Evolutionary conservation across 2,888 invertebrate genomes (phyloP).

Genomic region (Trissoscelio sp.): DNA sequence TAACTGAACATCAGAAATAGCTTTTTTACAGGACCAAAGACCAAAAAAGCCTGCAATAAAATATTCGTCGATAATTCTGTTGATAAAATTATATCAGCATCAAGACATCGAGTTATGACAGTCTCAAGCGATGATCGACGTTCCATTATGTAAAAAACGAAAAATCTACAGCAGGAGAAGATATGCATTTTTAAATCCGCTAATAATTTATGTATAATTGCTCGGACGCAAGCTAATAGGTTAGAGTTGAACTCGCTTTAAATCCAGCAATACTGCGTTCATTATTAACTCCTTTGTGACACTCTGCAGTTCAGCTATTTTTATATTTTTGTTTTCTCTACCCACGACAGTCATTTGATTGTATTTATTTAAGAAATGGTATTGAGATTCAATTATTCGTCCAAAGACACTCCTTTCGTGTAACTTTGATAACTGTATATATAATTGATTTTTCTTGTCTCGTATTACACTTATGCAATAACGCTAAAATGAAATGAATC

Average conservation of each 20-base stretch:
- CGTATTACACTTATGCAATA: constrained; percentile 11
- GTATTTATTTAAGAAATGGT: constrained; percentile 41
- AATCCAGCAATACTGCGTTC: constrained; percentile 12
- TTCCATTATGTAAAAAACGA: not conserved
- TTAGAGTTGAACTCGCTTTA: constrained; percentile 27
- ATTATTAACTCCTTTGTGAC: constrained; percentile 18
- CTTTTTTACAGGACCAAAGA: not conserved
- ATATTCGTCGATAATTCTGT: not conserved
- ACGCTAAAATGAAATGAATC: constrained; percentile 8
- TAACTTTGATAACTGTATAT: not conserved
- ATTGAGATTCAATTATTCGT: constrained; percentile 42
- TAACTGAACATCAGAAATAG: too few species aligned
- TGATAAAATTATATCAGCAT: not conserved
- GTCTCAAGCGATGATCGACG: not conserved
- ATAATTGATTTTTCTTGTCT: constrained; percentile 39
- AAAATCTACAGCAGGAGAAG: not conserved
- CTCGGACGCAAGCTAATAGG: not conserved
- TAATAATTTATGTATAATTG: constrained; percentile 17
- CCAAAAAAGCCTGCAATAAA: not conserved
- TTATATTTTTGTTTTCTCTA: constrained; percentile 6
- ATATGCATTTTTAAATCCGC: constrained; percentile 15
- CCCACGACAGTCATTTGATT: not conserved
- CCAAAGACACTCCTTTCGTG: constrained; percentile 15
- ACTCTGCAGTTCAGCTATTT: constrained; percentile 11
- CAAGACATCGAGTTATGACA: not conserved